These are phyloP conservation scores for Frankliniella fusca DNA, from an alignment of 2,888 invertebrate species.

Conservation along the genomic window DNA sequence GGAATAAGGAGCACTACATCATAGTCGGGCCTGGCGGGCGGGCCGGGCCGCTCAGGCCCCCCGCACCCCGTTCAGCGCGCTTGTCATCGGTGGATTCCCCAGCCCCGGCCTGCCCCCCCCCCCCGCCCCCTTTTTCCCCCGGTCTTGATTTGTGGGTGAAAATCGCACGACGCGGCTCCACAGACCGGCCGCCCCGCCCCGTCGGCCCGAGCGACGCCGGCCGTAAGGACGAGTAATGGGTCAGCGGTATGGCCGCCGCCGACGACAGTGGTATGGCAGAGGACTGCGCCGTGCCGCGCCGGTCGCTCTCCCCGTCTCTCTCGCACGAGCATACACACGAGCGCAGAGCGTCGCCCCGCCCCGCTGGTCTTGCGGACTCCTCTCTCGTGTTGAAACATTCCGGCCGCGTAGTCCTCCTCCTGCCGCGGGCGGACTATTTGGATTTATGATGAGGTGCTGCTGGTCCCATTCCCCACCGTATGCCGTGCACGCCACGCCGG, in stretches of 20 bases:
- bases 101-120: background rate
- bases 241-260: background rate
- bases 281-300: too few species aligned
- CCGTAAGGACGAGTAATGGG: background rate
- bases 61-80: background rate
- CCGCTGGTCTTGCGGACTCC: too few species aligned
- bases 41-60: background rate
- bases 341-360: too few species aligned
- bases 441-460: too few species aligned
- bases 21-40: background rate
- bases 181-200: background rate
- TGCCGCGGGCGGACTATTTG: too few species aligned
- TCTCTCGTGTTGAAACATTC: too few species aligned
- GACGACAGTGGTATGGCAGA: too few species aligned
- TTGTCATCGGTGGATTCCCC: background rate
- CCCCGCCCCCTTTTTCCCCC: background rate
- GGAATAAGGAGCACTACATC: background rate
- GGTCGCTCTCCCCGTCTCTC: too few species aligned
- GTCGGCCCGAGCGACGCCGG: background rate
- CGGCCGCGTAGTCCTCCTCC: too few species aligned
- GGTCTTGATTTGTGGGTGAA: background rate
- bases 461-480: too few species aligned
- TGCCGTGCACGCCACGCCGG: too few species aligned
- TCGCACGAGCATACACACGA: too few species aligned
- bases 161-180: background rate